Base-by-base conservation (phyloP, 2,888 invertebrate genomes). In the Pomacea canaliculata region DNA sequence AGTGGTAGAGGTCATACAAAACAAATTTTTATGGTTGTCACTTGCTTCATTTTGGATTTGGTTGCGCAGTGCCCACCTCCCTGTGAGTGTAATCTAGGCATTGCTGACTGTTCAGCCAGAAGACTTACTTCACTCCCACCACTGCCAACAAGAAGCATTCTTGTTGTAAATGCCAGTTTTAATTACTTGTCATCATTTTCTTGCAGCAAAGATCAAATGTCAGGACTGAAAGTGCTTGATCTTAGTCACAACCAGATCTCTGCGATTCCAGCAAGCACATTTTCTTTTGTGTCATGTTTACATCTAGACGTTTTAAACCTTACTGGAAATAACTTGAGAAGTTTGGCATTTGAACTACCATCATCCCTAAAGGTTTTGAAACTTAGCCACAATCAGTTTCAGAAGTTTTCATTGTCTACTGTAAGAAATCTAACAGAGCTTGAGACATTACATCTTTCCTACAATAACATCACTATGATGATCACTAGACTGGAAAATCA, bases 241-340 rank as follows among this genome's bases (percentile, higher is more conserved):
- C 67, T 78, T 16, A 78, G 78, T 63, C 49, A 49, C 63, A 78
- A 75, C 71, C 59, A 51, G 5, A 71, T 78, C 27, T 67, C 62
- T 16, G 48, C 23, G 65, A 68, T 78, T 60, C 71, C 74, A 10
- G 23, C 46, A 23, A 60, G 49, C 46, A 48, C 62, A 0, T 68
- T 75, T 16, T 62, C 59, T 8, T 51, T 62, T 27, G 70, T 56
- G 27, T 27, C n/a, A 13, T 72, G 70, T 48, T 37, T 65, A 37
- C 49, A 59, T n/a, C 73, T 77, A 13, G 48, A 37, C 9, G 27
- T 70, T 18, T 56, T 83, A 37, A 80, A 83, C 72, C 71, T 80
- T 1, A 79, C 82, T 18, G 46, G 76, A 56, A 83, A 83, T 69
- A 23, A 66, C 18, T 69, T 83, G n/a, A 71, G 62, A 9, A 46